Evolutionary conservation across 2,797 vertebrate species (phyloP).

Genomic region (Argyrosomus regius): DNA sequence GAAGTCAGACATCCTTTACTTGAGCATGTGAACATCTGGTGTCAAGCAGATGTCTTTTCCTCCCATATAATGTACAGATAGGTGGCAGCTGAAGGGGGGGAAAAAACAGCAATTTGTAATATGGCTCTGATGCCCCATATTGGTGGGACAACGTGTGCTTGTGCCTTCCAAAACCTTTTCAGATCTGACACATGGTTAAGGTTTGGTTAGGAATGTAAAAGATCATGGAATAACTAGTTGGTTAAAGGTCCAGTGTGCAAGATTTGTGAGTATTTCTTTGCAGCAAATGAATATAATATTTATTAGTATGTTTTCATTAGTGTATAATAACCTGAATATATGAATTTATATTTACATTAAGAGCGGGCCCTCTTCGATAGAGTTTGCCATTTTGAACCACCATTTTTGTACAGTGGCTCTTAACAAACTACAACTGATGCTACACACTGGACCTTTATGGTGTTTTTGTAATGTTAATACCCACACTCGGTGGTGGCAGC

Average conservation of each 20-base stretch:
- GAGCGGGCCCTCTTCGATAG: too few species aligned
- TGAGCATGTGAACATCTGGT: neutral
- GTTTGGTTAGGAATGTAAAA: neutral
- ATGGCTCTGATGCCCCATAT: neutral
- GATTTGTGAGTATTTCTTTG: too few species aligned
- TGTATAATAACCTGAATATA: too few species aligned
- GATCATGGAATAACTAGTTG: neutral
- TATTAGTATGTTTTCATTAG: too few species aligned
- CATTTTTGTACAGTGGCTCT: too few species aligned
- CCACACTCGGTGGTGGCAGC: neutral
- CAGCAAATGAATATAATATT: too few species aligned
- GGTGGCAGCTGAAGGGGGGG: neutral
- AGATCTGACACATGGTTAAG: neutral
- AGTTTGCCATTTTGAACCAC: too few species aligned
- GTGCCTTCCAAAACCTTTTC: neutral
- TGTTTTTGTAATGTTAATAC: too few species aligned
- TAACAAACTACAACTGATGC: too few species aligned
- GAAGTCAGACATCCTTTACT: conserved; percentile 8
- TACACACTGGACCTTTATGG: too few species aligned
- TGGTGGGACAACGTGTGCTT: neutral
- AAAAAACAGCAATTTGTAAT: neutral
- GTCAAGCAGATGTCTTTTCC: neutral
- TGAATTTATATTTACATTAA: too few species aligned
- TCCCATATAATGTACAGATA: neutral
- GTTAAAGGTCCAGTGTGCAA: neutral